Percentiles rank a stretch among this genome's conserved stretches.
Evolutionary conservation across 1,140 invertebrate species (phyloP).

Genomic region (Leptoteleia sp.): DNA sequence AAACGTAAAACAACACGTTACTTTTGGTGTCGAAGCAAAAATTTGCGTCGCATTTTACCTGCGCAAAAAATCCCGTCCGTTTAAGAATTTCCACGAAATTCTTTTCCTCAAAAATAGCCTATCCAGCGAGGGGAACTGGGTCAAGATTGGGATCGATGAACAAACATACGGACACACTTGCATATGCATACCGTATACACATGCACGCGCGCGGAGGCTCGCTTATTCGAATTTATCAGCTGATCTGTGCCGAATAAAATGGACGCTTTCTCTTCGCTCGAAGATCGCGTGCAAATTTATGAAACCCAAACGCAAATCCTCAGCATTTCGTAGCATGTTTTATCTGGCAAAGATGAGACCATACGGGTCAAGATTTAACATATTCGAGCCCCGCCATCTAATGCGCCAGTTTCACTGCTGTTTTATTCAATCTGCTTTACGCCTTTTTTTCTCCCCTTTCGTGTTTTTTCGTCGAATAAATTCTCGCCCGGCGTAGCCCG

Average conservation of each 20-base stretch:
- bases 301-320: conserved; percentile 50
- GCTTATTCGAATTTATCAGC: conserved; percentile 51
- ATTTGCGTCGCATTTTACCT: conserved; percentile 23
- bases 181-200: not conserved
- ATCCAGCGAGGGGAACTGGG: conserved; percentile 48
- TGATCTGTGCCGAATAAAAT: conserved; percentile 56
- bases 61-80: conserved; percentile 33
- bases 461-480: conserved; percentile 70
- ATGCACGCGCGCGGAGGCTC: not conserved
- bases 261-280: conserved; percentile 33
- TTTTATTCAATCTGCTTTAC: conserved; percentile 67
- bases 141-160: conserved; percentile 63
- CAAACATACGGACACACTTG: conserved; percentile 33
- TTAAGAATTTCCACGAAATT: conserved; percentile 50
- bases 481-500: conserved; percentile 39
- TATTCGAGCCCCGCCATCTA: conserved; percentile 67
- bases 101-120: conserved; percentile 49
- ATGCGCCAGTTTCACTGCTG: conserved; percentile 65
- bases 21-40: conserved; percentile 34
- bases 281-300: conserved; percentile 54
- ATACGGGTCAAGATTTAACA: conserved; percentile 59
- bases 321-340: conserved; percentile 35
- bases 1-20: conserved; percentile 34
- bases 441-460: too few species aligned
- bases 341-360: conserved; percentile 49